Conservation (phyloP, 2,113 vertebrate species). For the Centropus unirufus region DNA sequence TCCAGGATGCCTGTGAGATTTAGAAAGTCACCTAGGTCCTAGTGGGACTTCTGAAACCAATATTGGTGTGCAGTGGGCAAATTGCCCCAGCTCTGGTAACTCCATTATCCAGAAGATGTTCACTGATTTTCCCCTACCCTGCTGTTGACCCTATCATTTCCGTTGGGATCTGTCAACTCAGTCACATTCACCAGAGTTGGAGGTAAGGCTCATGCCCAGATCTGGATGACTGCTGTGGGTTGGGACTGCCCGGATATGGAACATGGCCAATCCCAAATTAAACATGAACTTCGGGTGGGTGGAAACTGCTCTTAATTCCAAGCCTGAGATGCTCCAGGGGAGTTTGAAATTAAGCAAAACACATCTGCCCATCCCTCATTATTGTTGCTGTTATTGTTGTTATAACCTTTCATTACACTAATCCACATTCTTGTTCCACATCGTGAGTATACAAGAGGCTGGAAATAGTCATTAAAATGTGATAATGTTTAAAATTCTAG, state of each 20-base stretch:
- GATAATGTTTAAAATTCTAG: conserved; percentile 76
- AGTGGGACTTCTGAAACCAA: neutral
- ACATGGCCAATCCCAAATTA: neutral
- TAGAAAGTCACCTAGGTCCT: neutral
- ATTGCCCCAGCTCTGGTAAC: rapidly evolving
- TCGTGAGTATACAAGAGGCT: conserved; percentile 39
- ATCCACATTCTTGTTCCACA: conserved; percentile 62
- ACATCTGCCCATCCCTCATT: conserved; percentile 53
- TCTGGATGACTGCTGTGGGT: neutral
- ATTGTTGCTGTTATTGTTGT: conserved; percentile 61
- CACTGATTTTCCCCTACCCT: neutral
- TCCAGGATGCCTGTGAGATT: neutral
- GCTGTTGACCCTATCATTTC: neutral
- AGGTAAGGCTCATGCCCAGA: neutral
- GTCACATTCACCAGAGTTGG: rapidly evolving
- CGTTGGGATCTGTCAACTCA: neutral
- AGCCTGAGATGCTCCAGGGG: conserved; percentile 5
- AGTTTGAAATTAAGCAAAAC: conserved; percentile 35
- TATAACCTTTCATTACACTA: conserved; percentile 70
- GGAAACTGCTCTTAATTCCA: neutral
- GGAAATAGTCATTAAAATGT: conserved; percentile 70
- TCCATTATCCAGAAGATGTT: neutral
- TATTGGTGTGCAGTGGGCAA: neutral
- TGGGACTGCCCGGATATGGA: neutral
- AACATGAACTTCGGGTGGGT: neutral